These are phyloP conservation scores for Callopanchax toddi DNA, from an alignment of 2,113 vertebrate genomes.

Conservation along the genomic window DNA sequence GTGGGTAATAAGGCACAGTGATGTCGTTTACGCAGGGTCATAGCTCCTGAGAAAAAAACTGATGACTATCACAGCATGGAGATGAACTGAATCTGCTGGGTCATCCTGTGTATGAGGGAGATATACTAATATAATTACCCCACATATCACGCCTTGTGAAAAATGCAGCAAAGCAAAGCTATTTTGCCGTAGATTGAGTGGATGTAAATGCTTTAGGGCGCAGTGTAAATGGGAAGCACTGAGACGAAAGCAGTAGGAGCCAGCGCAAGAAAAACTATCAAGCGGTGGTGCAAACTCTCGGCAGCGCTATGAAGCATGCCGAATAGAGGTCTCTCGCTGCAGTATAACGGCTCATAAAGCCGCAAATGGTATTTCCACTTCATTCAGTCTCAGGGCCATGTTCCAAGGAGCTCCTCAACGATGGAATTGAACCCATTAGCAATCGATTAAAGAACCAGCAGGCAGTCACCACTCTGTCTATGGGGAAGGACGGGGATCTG, in stretches of 20 bases:
- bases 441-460: conserved; percentile 85
- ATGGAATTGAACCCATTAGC: conserved; percentile 83
- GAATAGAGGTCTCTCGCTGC: conserved; percentile 80
- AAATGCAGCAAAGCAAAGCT: conserved; percentile 72
- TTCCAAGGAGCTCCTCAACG: conserved; percentile 80
- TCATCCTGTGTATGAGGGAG: conserved; percentile 47
- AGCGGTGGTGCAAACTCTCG: conserved; percentile 74
- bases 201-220: conserved; percentile 73
- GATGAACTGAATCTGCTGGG: conserved; percentile 41
- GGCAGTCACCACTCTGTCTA: conserved; percentile 74
- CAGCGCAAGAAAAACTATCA: conserved; percentile 78
- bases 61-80: conserved; percentile 49
- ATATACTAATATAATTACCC: conserved; percentile 64
- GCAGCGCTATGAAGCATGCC: conserved; percentile 78
- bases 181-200: conserved; percentile 72
- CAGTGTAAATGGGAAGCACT: conserved; percentile 73
- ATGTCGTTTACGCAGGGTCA: conserved; percentile 26
- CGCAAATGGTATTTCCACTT: conserved; percentile 84
- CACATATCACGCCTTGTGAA: conserved; percentile 53
- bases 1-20: conserved; percentile 42
- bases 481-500: conserved; percentile 50
- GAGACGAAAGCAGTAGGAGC: conserved; percentile 71
- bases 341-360: conserved; percentile 85
- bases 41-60: conserved; percentile 40
- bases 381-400: conserved; percentile 81